These are phyloP conservation scores for Crocallis elinguaria DNA, from an alignment of 2,888 invertebrate genomes.

Conservation along the genomic window DNA sequence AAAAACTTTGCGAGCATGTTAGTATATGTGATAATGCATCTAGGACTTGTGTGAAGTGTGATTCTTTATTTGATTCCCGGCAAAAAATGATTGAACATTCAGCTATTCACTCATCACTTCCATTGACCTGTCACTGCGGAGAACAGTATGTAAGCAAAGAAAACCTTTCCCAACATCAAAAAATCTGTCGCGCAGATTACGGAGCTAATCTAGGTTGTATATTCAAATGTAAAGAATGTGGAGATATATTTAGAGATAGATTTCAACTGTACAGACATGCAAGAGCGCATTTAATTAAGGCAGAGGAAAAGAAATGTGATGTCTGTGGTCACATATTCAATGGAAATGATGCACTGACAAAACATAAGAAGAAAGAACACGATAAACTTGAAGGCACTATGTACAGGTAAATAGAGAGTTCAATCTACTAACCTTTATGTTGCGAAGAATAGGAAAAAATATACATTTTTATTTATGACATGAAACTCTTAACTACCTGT, in stretches of 20 bases:
- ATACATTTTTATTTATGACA: no score
- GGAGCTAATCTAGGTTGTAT: conserved; percentile 56
- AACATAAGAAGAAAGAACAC: conserved; percentile 67
- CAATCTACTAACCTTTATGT: no score
- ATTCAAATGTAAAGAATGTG: conserved; percentile 74
- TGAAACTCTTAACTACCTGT: no score
- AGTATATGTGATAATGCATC: conserved; percentile 67
- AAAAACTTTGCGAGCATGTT: conserved; percentile 68
- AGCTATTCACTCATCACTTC: conserved; percentile 48
- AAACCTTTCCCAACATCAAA: conserved; percentile 60
- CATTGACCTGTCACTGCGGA: conserved; percentile 63
- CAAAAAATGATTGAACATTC: conserved; percentile 70
- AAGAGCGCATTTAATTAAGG: conserved; percentile 64
- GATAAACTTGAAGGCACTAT: conserved; percentile 49
- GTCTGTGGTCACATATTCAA: conserved; percentile 66
- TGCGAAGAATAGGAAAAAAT: no score
- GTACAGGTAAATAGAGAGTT: conserved; percentile 55
- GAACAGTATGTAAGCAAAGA: conserved; percentile 62
- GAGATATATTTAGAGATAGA: conserved; percentile 64
- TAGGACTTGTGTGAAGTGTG: conserved; percentile 69
- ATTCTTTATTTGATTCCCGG: conserved; percentile 69
- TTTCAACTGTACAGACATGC: conserved; percentile 71
- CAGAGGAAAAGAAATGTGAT: conserved; percentile 65
- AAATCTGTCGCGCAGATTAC: conserved; percentile 61
- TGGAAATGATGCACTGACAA: conserved; percentile 58